A percentile compares a stretch with the other conserved stretches of the same genome.
These are phyloP conservation scores for Blennius ocellaris DNA, from an alignment of 2,113 vertebrate genomes.

Conservation along the genomic window DNA sequence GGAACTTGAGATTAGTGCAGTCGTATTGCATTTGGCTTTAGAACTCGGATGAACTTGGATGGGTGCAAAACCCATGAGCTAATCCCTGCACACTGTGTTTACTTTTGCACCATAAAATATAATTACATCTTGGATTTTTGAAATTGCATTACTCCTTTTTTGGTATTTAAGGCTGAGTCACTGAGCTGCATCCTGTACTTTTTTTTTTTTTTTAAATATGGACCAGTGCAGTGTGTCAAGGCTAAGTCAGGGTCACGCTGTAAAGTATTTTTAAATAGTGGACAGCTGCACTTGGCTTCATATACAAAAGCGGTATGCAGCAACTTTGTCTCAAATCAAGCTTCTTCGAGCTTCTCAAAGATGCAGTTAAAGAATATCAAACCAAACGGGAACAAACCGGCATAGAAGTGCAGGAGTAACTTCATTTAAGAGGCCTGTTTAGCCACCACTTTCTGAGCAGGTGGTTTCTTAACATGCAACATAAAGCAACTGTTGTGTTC, in stretches of 20 bases:
- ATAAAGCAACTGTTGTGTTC: constrained; percentile 55
- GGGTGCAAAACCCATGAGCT: constrained; percentile 40
- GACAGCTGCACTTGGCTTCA: constrained; percentile 59
- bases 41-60: constrained; percentile 41
- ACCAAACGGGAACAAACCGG: constrained; percentile 35
- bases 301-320: constrained; percentile 58
- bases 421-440: constrained; percentile 41
- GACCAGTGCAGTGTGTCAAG: constrained; percentile 65
- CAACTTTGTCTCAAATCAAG: constrained; percentile 51
- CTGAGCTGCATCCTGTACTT: constrained; percentile 39
- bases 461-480: constrained; percentile 44
- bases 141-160: constrained; percentile 47
- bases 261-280: constrained; percentile 74
- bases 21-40: constrained; percentile 33
- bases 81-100: constrained; percentile 56
- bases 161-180: constrained; percentile 48
- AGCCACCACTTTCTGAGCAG: constrained; percentile 38
- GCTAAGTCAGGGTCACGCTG: constrained; percentile 67
- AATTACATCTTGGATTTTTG: constrained; percentile 67
- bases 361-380: constrained; percentile 61
- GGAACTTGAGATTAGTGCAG: constrained; percentile 48
- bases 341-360: constrained; percentile 46
- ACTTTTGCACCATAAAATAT: constrained; percentile 69
- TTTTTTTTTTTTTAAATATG: constrained; percentile 45
- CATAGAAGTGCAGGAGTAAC: constrained; percentile 23